These are phyloP conservation scores for Heliocidaris tuberculata DNA, from an alignment of 35 echinoderm and acorn worm species.

Conservation along the genomic window DNA sequence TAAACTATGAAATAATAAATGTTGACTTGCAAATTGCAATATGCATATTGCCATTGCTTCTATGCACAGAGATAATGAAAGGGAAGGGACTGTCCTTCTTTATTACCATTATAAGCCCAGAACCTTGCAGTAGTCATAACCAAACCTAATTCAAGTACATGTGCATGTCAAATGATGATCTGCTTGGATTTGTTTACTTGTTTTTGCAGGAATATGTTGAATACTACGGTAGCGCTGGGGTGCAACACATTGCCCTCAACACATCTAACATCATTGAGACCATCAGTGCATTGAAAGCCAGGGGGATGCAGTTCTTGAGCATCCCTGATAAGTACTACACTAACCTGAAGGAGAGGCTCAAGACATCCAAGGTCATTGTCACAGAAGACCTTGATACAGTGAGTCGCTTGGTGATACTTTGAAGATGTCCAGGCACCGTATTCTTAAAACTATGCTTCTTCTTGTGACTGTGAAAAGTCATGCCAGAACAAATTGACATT, in stretches of 20 bases:
- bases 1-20: too few species aligned
- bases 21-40: too few species aligned
- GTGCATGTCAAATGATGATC: too few species aligned
- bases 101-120: too few species aligned
- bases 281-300: slow-evolving; percentile 61
- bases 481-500: too few species aligned
- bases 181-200: background rate
- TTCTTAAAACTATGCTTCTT: too few species aligned
- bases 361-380: slow-evolving; percentile 69
- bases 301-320: slow-evolving; percentile 80
- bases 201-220: slow-evolving; percentile 86
- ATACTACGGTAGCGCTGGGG: slow-evolving; percentile 91
- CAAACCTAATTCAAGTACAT: too few species aligned
- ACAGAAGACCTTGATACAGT: slow-evolving; percentile 79
- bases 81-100: too few species aligned
- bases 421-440: too few species aligned
- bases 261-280: slow-evolving; percentile 73
- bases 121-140: too few species aligned
- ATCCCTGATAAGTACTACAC: slow-evolving; percentile 86
- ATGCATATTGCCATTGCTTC: too few species aligned
- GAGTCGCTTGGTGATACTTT: background rate
- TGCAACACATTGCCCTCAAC: slow-evolving; percentile 94
- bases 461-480: background rate
- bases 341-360: slow-evolving; percentile 78
- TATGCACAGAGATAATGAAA: too few species aligned